Evolutionary conservation across 2,797 vertebrate genomes (phyloP).

Genomic region (Girardinus metallicus): DNA sequence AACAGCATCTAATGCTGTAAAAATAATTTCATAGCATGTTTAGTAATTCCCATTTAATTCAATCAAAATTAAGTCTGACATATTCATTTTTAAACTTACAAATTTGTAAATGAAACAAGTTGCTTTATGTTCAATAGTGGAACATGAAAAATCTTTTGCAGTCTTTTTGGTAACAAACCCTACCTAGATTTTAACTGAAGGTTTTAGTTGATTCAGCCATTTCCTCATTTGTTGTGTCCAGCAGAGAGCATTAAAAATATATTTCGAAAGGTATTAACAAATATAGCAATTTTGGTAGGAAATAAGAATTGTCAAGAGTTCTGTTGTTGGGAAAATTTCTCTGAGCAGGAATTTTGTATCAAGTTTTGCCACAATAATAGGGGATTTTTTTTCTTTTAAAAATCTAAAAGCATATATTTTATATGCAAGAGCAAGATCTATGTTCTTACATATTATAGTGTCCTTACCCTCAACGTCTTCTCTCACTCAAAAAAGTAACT

Average conservation of each 20-base stretch:
- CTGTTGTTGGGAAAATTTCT: background rate
- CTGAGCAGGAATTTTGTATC: background rate
- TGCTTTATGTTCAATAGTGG: background rate
- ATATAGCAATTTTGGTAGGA: background rate
- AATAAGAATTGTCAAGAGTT: background rate
- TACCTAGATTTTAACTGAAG: background rate
- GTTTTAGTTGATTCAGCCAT: background rate
- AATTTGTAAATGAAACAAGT: no score
- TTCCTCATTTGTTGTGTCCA: background rate
- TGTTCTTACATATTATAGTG: background rate
- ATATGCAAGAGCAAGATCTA: background rate
- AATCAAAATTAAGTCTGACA: background rate
- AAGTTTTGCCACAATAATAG: background rate
- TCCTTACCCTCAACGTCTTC: background rate
- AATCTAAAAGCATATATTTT: background rate
- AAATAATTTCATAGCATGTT: background rate
- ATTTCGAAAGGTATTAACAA: background rate
- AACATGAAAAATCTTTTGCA: background rate
- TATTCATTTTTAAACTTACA: background rate
- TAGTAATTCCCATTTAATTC: background rate
- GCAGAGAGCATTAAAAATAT: background rate
- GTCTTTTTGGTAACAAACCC: background rate
- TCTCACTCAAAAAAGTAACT: background rate
- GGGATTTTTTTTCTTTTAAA: background rate
- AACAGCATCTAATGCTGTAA: background rate